phyloP scores from a whole-genome alignment of 2,797 vertebrate genomes.

The Lates japonicus region DNA sequence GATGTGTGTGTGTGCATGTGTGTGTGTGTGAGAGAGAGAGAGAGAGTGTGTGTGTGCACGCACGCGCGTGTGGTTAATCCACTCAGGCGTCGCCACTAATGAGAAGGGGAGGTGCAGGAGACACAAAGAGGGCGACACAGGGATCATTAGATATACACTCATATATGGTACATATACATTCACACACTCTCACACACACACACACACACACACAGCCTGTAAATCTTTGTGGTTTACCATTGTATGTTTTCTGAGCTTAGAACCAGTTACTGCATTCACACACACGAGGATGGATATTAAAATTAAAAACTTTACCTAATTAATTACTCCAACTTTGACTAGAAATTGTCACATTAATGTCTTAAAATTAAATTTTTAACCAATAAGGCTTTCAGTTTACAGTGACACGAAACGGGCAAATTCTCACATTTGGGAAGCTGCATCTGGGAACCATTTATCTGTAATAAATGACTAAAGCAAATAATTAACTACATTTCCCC shows the following conservation, averaged over 20 bases:
- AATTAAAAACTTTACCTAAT: neutral
- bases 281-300: neutral
- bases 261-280: constrained; percentile 11
- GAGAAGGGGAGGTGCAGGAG: constrained; percentile 71
- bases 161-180: constrained; percentile 15
- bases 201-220: constrained; percentile 1
- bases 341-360: too few species aligned
- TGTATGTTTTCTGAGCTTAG: constrained; percentile 7
- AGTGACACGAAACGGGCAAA: too few species aligned
- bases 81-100: constrained; percentile 75
- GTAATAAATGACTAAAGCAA: too few species aligned
- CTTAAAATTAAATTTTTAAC: too few species aligned
- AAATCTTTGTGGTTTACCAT: neutral
- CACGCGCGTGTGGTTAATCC: constrained; percentile 64
- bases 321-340: too few species aligned
- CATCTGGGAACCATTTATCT: too few species aligned
- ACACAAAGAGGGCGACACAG: constrained; percentile 57
- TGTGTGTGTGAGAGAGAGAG: constrained; percentile 14
- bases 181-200: constrained; percentile 14
- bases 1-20: constrained; percentile 26
- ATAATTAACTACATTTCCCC: too few species aligned
- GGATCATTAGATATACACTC: constrained; percentile 61
- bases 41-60: constrained; percentile 3
- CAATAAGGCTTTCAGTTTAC: too few species aligned
- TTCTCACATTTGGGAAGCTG: too few species aligned